Base-by-base conservation (phyloP, 2,113 vertebrate genomes). In the Chloropsis cyanopogon region DNA sequence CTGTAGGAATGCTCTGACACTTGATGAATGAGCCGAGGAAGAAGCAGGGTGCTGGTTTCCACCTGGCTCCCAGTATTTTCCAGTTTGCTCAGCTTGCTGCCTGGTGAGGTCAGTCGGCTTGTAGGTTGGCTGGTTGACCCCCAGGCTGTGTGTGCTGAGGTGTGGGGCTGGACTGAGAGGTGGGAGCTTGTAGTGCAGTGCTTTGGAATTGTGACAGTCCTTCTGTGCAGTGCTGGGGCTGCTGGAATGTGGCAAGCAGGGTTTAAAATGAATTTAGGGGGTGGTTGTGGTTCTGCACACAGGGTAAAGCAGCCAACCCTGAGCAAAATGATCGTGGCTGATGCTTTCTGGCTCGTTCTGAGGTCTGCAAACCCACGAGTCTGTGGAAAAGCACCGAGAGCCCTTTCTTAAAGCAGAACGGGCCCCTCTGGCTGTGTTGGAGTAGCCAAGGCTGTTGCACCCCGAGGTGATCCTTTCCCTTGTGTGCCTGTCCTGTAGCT, bases 51-150 rank as follows among this genome's bases (percentile, higher is more conserved):
- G 0, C 31, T 70, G 76, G 42, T 63, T 88, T 73, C 42, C 29
- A 37, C 37, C 19, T 59, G 57, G 50, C 68, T 86, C 68, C 91
- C 69, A 63, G 76, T 33, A 2, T 66, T 50, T 70, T 25, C 83
- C 91, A 78, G 60, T 78, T 81, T 83, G 54, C 68, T 46, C 65
- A 25, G 59, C 44, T 26, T 31, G 68, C 44, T 86, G 77, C 59
- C 37, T 33, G 63, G 11, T 21, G n/a, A 52, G 70, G 7, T 61
- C n/a, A 12, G 50, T n/a, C 0, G 0, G 60, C 12, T 39, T 4
- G 22, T 10, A 29, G 53, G 59, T 11, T 82, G 75, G 56, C 31
- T 85, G 42, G 16, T 12, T 25, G 65, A 14, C 64, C 63, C 24
- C 35, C 9, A 2, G 89, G 44, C 83, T 42, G 41, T 33, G 14